Base-by-base conservation (phyloP, 2,797 vertebrate species). In the Delichon dasypus region DNA sequence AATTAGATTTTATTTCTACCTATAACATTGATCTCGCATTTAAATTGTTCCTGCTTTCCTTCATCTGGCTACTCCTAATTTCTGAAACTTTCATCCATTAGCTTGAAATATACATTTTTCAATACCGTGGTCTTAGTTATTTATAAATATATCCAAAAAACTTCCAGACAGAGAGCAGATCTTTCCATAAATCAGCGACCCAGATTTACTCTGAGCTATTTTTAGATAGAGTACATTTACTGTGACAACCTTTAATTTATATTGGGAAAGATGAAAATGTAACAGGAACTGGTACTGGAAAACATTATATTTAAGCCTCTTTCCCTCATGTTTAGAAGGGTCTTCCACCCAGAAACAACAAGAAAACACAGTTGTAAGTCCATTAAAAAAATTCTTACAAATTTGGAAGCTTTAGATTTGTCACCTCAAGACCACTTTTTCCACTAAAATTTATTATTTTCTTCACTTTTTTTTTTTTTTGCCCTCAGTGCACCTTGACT, bases 171-270 rank as follows among this genome's bases (percentile, higher is more conserved):
- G 57, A 76, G 62, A 89, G 42, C 45, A 83, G 75, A 93, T 94
- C 68, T 83, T 80, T 27, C 78, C 51, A 89, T 34, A 88, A 78
- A 91, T 85, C 92, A 57, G 45, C 34, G 85, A 71, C 84, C 88
- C 66, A 93, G 75, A 85, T 94, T 90, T 89, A n/a, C 32, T 93
- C 26, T 55, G 87, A 93, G 61, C 36, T 89, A 44, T 91, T 94
- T 96, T 95, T 76, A 71, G 70, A 58, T 40, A 25, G 40, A 75
- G 8, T 11, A 51, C 61, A 74, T 90, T 79, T 88, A 75, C 32
- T 48, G 29, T 79, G 64, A 85, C 71, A 94, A 75, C 44, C 18
- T 17, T 87, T 95, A 86, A 92, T 85, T 94, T 86, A 67, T 50
- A 66, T 21, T 50, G 16, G 36, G 48, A 84, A 86, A 86, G 64